phyloP scores from a whole-genome alignment of 2,888 invertebrate genomes.

The Aphrophora alni region DNA sequence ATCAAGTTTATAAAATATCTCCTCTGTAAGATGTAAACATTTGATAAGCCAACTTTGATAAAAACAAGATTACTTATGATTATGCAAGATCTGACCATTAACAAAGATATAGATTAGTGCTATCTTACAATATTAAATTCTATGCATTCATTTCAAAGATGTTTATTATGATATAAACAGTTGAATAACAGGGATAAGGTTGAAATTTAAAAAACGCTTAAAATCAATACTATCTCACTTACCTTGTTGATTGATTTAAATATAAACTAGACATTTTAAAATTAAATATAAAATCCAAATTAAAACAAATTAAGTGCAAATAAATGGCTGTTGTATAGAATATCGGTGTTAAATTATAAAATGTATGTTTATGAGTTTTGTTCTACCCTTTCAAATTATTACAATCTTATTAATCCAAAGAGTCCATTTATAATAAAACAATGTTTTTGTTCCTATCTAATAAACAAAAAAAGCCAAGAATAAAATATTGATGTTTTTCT shows the following conservation, averaged over 20 bases:
- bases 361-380: no score
- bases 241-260: not conserved
- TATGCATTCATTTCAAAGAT: not conserved
- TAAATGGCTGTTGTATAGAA: no score
- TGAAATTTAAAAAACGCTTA: not conserved
- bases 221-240: not conserved
- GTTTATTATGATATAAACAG: not conserved
- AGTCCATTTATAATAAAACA: no score
- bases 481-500: no score
- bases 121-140: constrained; percentile 6
- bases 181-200: not conserved
- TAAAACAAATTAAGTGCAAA: no score
- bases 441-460: no score
- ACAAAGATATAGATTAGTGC: not conserved
- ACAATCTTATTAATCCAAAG: no score
- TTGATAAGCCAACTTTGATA: not conserved
- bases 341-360: no score
- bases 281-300: no score
- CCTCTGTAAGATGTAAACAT: not conserved
- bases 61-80: not conserved
- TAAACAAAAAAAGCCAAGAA: no score
- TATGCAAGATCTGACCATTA: not conserved
- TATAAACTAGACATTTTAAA: no score
- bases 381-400: no score
- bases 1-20: not conserved